Conservation (phyloP, 2,797 vertebrate species). For the Sebastes itinus region DNA sequence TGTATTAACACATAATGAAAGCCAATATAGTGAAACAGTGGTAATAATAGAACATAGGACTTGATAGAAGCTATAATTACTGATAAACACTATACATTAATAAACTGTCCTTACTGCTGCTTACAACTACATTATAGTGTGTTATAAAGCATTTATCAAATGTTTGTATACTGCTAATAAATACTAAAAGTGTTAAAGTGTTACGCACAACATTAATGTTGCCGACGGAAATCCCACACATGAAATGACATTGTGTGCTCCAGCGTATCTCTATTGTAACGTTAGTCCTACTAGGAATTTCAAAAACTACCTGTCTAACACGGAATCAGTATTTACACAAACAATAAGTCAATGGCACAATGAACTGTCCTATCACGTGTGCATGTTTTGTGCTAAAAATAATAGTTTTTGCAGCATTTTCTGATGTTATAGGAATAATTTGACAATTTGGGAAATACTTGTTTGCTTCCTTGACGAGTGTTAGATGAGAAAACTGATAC, state of each 20-base stretch:
- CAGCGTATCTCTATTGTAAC: slow-evolving; percentile 1
- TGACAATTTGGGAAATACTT: neutral
- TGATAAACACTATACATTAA: neutral
- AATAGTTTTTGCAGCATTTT: neutral
- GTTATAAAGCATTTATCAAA: neutral
- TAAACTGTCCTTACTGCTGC: neutral
- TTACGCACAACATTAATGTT: neutral
- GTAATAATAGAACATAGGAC: neutral
- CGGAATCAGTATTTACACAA: slow-evolving; percentile 6
- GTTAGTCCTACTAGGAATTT: slow-evolving; percentile 7
- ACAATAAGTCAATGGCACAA: slow-evolving; percentile 6
- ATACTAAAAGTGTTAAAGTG: neutral
- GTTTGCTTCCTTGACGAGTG: neutral
- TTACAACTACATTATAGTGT: neutral
- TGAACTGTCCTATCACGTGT: neutral
- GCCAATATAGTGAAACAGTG: neutral
- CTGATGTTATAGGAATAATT: neutral
- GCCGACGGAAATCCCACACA: slow-evolving; percentile 13
- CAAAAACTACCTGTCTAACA: slow-evolving; percentile 17
- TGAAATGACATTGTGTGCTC: neutral
- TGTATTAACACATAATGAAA: neutral
- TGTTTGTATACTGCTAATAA: neutral
- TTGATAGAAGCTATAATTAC: neutral
- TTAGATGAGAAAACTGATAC: too few relatives aligned
- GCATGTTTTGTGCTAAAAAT: slow-evolving; percentile 8